Conservation (phyloP, 2,113 vertebrate genomes). For the Blennius ocellaris region DNA sequence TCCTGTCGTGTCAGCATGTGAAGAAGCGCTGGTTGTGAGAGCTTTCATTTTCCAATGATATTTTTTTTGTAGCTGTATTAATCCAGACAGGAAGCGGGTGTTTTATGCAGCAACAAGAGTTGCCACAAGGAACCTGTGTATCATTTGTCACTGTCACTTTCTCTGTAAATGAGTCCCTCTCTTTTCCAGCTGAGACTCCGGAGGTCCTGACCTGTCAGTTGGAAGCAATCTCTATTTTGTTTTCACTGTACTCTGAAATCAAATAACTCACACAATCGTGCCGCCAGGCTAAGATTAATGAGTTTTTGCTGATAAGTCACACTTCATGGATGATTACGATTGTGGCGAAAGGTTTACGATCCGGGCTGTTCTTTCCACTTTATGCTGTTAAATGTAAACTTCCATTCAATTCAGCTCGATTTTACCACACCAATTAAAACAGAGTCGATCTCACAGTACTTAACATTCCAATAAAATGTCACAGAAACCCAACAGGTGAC, state of each 20-base stretch:
- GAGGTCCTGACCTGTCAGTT: conserved; percentile 19
- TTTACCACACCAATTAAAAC: no score
- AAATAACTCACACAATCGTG: neutral
- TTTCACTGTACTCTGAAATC: conserved; percentile 4
- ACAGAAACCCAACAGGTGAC: no score
- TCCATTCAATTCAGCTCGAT: no score
- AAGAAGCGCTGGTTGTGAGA: conserved; percentile 25
- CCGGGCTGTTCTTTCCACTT: no score
- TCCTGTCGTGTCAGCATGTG: conserved; percentile 30
- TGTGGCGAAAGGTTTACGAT: no score
- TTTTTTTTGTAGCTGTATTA: conserved; percentile 3
- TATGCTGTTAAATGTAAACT: no score
- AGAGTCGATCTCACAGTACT: no score
- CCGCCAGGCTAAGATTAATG: no score
- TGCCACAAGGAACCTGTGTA: neutral
- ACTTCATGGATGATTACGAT: no score
- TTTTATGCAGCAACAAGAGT: conserved; percentile 7
- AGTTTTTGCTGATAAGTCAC: neutral
- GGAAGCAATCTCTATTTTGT: conserved; percentile 16
- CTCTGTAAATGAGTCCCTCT: neutral
- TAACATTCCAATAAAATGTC: no score
- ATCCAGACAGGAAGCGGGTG: conserved; percentile 5
- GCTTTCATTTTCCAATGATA: conserved; percentile 1
- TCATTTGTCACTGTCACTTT: conserved; percentile 33
- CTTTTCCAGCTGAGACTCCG: conserved; percentile 5